Base-by-base conservation (phyloP, 2,113 vertebrate species). In the Ellobius talpinus region DNA sequence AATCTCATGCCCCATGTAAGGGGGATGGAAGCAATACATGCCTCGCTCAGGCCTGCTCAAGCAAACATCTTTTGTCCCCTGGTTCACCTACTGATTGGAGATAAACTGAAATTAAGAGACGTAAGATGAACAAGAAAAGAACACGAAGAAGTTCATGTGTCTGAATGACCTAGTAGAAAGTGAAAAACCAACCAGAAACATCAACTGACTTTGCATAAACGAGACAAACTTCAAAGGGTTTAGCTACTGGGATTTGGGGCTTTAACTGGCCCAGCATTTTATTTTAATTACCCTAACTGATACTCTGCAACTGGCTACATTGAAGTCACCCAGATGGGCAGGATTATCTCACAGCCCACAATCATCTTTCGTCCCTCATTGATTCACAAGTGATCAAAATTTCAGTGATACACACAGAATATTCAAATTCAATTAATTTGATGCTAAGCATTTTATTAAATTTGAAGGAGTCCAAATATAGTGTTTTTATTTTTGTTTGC, bases 361-460 rank as follows among this genome's bases (percentile, higher is more conserved):
- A 55, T 52, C 36, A 50, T 7, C 31, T 65, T 93, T 58, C 5
- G 39, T 29, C n/a, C 7, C 26, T 73, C 29, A 11, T 31, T 42
- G 47, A 87, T 50, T 92, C 19, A 86, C 58, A 24, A 74, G 14
- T 63, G 31, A 85, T 36, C 39, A 17, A 7, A 65, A 77, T 70
- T 87, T 84, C 58, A 90, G 4, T 58, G 50, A 65, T 2, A 70
- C 0, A 5, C 39, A 92, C 36, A 77, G 16, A 95, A 89, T 33
- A 1, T 45, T 88, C 65, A 65, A 73, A 79, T 58, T 45, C 65
- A 92, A 92, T 87, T 73, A 73, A 68, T 91, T 88, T 90, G 10
- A 33, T 84, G 29, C 0, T 7, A 92, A 93, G 23, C 9, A 29
- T 92, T 92, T 90, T 42, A 39, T 77, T 93, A 97, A 47, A 87